Evolutionary conservation across 2,113 vertebrate species (phyloP).

Genomic region (Rutilus rutilus): DNA sequence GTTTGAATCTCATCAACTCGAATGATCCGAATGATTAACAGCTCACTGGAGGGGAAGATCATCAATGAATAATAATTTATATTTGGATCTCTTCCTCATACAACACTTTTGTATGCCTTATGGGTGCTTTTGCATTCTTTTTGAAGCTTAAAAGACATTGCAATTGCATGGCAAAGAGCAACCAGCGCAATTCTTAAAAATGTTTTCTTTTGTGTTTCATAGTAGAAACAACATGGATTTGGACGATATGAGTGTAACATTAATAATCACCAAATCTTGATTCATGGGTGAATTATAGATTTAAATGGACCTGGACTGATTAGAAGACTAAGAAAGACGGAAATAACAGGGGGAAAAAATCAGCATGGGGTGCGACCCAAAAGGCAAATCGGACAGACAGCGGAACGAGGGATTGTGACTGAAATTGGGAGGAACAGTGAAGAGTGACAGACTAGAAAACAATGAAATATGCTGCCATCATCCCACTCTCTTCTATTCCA

Average conservation of each 20-base stretch:
- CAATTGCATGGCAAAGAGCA: not conserved
- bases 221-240: not conserved
- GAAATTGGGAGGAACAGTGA: conserved; percentile 23
- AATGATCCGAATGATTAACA: not conserved
- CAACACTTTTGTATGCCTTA: not conserved
- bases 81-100: not conserved
- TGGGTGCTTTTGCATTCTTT: not conserved
- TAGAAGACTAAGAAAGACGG: not conserved
- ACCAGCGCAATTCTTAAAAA: not conserved
- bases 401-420: not conserved
- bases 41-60: not conserved
- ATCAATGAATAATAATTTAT: not conserved
- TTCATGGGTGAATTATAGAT: not conserved
- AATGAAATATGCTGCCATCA: conserved; percentile 21
- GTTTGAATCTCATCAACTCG: not conserved
- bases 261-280: not conserved
- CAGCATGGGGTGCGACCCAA: not conserved
- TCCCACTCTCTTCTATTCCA: not conserved
- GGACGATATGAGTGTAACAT: not conserved
- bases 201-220: not conserved
- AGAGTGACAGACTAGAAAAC: not conserved
- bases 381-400: not conserved
- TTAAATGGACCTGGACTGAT: not conserved
- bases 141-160: not conserved
- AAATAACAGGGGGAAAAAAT: not conserved